Base-by-base conservation (phyloP, 1,140 invertebrate species). In the Drosophila funebris region DNA sequence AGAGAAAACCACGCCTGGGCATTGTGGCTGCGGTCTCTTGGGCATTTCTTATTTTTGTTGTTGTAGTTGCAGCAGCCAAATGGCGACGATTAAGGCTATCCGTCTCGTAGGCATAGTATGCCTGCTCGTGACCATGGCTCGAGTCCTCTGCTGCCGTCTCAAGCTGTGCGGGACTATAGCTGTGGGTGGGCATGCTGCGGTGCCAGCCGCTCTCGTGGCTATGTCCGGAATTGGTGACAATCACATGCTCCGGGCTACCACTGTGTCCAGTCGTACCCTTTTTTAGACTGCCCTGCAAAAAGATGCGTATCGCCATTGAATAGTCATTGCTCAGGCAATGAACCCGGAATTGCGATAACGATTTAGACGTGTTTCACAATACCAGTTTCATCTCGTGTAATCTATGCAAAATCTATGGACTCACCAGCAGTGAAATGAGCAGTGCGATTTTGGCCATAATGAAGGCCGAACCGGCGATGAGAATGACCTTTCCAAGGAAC, bases 401-500 rank as follows among this genome's bases (percentile, higher is more conserved):
- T 14, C 33, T n/a, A n/a, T 9, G 2, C 6, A 5, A 22, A 29
- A 41, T 67, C n/a, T 8, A 44, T 44, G 22, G 29, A 89, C 91
- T 91, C 88, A 92, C 92, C 76, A 95, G 93, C 2, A 94, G 92
- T 2, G 95, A 94, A n/a, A 95, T 82, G 41, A 95, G 92, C 7
- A 95, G 82, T 0, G 95, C 94, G 36, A 96, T 93, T 85, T 96
- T 96, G 0, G 94, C 94, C 18, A 95, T 93, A 4, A 96, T 91
- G 29, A 96, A 91, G 7, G 95, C 95, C 1, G 94, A 94, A 16
- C 95, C 95, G 11, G 95, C 94, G 31, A 95, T 90, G 48, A 95
- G 93, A 6, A 94, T 94, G 33, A 95, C 93, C 91, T 95, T 95
- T 5, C 94, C 95, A 67, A 95, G 94, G 41, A 94, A 94, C 90